Evolutionary conservation across 2,797 vertebrate genomes (phyloP), one percentile per base, ranked within the genome.

Genomic region (Enteromius anoplus): DNA sequence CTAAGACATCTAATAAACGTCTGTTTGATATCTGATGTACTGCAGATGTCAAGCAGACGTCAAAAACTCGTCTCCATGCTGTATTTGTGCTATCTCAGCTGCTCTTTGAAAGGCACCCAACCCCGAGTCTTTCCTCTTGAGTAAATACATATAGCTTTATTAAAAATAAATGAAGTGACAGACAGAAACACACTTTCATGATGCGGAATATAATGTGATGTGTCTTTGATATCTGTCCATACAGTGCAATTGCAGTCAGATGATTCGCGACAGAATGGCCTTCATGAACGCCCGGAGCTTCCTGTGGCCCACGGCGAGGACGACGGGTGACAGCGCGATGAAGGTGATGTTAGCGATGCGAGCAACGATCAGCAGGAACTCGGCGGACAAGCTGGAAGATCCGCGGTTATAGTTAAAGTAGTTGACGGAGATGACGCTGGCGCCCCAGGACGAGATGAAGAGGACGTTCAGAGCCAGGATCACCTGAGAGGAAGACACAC

Each of bases 381-480:
- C 83, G 0, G 91, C 71, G 0, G 93, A 92, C 0, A 88, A 79
- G 32, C 93, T 69, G 0, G 93, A 92, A 0, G 88, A 79, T 32
- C 93, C 92, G 0, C 84, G 88, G 84, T 92, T 94, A 85, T 96
- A 96, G 91, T 96, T 96, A 88, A 95, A 95, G 68, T 94, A 95
- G 90, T 95, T 95, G 72, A 95, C 90, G 3, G 95, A 95, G 82
- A 96, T 89, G 17, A 96, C 78, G 83, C 94, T 96, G 81, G 93
- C 93, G 82, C 95, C 94, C 95, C 95, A 96, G 7, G 93, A 95
- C 1, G 77, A 66, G 42, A 95, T 93, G 84, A 96, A 96, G 68
- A 96, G 91, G 83, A 94, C 82, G 4, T 95, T 93, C 64, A 96
- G 91, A 4, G 90, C 89, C 0, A 95, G 90, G 79, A 96, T 96